These are phyloP conservation scores for Bostrychus sinensis DNA, from an alignment of 2,113 vertebrate genomes.

Conservation along the genomic window DNA sequence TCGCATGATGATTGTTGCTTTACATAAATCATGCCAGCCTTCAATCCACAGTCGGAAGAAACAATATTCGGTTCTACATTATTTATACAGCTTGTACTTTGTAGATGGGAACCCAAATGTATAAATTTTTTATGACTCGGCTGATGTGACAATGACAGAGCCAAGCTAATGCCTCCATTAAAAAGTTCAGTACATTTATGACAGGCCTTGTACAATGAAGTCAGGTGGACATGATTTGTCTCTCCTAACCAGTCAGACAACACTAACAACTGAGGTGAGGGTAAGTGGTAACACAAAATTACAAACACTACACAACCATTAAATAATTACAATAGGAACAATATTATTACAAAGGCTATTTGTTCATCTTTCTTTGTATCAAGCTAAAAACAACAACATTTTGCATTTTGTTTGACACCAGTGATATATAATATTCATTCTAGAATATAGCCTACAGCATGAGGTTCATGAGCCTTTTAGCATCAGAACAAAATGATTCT, in stretches of 20 bases:
- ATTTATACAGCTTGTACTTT: slow-evolving; percentile 6
- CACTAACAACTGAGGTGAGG: too few species aligned
- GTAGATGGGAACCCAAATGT: slow-evolving; percentile 1
- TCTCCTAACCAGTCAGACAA: background rate
- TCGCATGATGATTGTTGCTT: slow-evolving; percentile 64
- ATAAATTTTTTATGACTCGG: slow-evolving; percentile 5
- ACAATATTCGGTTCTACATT: slow-evolving; percentile 29
- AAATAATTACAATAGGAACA: too few species aligned
- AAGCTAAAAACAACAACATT: too few species aligned
- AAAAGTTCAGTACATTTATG: background rate
- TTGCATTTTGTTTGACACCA: too few species aligned
- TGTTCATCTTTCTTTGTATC: too few species aligned
- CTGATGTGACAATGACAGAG: slow-evolving; percentile 4
- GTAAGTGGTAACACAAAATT: too few species aligned
- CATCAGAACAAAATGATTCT: too few species aligned
- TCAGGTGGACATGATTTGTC: background rate
- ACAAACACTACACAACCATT: too few species aligned
- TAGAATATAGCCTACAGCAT: too few species aligned
- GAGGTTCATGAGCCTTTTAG: too few species aligned
- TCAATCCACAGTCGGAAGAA: slow-evolving; percentile 42
- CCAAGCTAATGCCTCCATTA: slow-evolving; percentile 9
- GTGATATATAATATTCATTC: too few species aligned
- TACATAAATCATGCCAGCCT: slow-evolving; percentile 64
- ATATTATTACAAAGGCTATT: too few species aligned
- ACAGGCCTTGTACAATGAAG: background rate